phyloP scores from a whole-genome alignment of 1,140 invertebrate genomes.

The Drosophila burlai region DNA sequence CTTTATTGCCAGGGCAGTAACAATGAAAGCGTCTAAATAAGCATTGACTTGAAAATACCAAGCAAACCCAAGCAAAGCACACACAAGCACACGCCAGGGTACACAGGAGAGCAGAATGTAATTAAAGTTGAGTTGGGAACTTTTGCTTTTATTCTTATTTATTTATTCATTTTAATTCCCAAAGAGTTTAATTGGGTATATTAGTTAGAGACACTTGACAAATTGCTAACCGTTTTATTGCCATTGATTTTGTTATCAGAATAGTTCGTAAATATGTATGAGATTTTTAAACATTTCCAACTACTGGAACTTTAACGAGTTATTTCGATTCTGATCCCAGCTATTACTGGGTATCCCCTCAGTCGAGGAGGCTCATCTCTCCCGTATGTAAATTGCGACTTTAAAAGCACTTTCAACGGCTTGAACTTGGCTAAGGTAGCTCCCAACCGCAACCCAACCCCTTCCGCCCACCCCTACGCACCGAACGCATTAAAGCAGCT shows the following conservation, averaged over 20 bases:
- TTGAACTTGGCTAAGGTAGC: conserved; percentile 71
- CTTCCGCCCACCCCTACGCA: conserved; percentile 49
- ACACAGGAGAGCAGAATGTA: conserved; percentile 68
- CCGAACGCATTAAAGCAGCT: conserved; percentile 80
- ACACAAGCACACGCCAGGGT: conserved; percentile 12
- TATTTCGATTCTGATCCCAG: too few relatives aligned
- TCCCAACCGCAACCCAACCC: conserved; percentile 35
- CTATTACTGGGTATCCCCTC: conserved; percentile 4
- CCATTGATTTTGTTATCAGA: background rate
- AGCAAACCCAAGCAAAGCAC: background rate
- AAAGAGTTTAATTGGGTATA: conserved; percentile 28
- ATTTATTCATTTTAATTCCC: conserved; percentile 77
- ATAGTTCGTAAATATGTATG: background rate
- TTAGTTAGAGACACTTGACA: conserved; percentile 9
- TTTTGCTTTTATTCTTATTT: conserved; percentile 82
- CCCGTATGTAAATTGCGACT: conserved; percentile 58
- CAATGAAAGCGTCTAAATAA: conserved; percentile 77
- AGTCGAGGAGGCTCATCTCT: conserved; percentile 4
- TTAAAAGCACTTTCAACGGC: conserved; percentile 81
- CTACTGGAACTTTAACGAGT: too few relatives aligned
- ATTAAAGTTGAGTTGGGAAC: conserved; percentile 80
- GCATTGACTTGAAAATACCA: conserved; percentile 65
- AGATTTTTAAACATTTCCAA: background rate
- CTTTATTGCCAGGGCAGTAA: conserved; percentile 71
- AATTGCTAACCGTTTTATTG: background rate